Evolutionary conservation across 1,140 invertebrate genomes (phyloP).

Genomic region (Heliconius himera): DNA sequence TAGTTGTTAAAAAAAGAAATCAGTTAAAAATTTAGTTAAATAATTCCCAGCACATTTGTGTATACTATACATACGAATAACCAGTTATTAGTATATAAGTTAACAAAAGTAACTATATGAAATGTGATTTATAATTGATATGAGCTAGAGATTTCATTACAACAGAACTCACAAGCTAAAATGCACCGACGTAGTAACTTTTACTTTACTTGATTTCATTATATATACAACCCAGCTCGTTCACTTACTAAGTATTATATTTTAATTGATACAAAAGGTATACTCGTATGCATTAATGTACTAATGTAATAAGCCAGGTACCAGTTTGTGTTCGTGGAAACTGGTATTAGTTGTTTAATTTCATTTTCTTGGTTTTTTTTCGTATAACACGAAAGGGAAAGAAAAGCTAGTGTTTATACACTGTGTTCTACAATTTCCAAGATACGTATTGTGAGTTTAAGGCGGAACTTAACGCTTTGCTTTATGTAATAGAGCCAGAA

Average conservation of each 20-base stretch:
- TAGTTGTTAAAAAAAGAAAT: no score
- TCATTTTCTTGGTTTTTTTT: background rate
- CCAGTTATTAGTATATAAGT: background rate
- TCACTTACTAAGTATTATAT: background rate
- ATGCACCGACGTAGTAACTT: background rate
- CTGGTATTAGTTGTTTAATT: background rate
- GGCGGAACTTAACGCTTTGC: no score
- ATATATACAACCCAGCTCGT: background rate
- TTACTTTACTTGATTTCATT: background rate
- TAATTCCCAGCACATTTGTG: no score
- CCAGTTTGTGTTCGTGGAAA: background rate
- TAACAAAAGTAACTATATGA: background rate
- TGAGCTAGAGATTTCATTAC: background rate
- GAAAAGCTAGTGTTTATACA: no score
- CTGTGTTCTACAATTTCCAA: no score
- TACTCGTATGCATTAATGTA: background rate
- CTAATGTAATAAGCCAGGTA: background rate
- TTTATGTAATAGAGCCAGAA: background rate
- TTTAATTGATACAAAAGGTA: background rate
- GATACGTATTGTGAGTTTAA: no score
- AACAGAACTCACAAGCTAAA: background rate
- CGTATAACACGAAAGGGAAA: no score
- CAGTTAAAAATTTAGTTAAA: no score
- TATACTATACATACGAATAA: no score
- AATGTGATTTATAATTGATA: background rate